Evolutionary conservation across 2,888 invertebrate genomes (phyloP).

Genomic region (Dynastes hyllus): DNA sequence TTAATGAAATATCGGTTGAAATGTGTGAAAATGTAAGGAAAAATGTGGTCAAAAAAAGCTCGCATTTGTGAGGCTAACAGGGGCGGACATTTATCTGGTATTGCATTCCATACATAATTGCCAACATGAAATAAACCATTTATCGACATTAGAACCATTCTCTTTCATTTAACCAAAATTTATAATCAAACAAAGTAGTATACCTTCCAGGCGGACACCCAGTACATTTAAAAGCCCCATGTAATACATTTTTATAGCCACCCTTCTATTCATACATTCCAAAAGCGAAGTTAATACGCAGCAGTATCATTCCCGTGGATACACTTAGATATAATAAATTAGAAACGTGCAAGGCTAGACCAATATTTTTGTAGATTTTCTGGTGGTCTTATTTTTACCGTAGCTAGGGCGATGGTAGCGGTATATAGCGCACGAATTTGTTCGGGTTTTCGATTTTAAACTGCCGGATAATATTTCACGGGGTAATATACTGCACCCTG

Average conservation of each 20-base stretch:
- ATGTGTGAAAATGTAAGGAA: too few relatives aligned
- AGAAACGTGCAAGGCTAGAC: neutral
- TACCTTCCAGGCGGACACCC: too few relatives aligned
- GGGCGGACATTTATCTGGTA: too few relatives aligned
- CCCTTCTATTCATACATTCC: neutral
- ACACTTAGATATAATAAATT: conserved; percentile 23
- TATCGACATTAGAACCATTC: too few relatives aligned
- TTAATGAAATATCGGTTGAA: too few relatives aligned
- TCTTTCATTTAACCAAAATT: too few relatives aligned
- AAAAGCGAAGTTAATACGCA: neutral
- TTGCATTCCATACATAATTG: too few relatives aligned
- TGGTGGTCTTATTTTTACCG: conserved; percentile 13
- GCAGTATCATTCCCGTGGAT: neutral
- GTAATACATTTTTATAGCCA: neutral
- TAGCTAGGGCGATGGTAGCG: too few relatives aligned
- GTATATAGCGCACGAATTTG: conserved; percentile 1
- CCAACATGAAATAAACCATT: too few relatives aligned
- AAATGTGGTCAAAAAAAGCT: too few relatives aligned
- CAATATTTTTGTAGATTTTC: conserved; percentile 3
- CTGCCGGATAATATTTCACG: conserved; percentile 21
- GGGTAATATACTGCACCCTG: neutral
- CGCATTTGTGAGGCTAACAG: too few relatives aligned
- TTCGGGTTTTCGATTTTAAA: conserved; percentile 6
- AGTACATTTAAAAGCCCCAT: neutral
- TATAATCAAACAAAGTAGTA: too few relatives aligned